A percentile compares a stretch with the other conserved stretches of the same genome.
Evolutionary conservation across 2,888 invertebrate genomes (phyloP).

Genomic region (Lochmaea capreae): DNA sequence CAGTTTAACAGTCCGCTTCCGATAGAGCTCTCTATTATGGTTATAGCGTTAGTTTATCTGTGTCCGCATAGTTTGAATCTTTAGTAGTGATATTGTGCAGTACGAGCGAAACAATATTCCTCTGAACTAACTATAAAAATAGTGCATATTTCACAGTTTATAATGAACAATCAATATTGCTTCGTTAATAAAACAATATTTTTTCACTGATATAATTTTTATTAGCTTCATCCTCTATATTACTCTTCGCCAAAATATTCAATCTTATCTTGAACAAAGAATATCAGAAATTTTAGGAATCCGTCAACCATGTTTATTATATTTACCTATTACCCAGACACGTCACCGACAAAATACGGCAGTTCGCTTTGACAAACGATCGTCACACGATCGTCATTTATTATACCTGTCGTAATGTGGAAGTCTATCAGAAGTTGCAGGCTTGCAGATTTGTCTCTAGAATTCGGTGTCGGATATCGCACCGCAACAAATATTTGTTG

Average conservation of each 20-base stretch:
- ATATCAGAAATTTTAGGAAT: neutral
- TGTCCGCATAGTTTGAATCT: conserved; percentile 1
- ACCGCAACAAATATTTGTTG: conserved; percentile 21
- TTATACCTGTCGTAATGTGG: conserved; percentile 60
- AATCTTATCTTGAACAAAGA: neutral
- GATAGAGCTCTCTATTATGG: neutral
- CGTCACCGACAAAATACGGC: conserved; percentile 38
- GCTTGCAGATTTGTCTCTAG: conserved; percentile 59
- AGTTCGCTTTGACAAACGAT: conserved; percentile 58
- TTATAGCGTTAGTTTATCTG: neutral
- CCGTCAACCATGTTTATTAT: conserved; percentile 32
- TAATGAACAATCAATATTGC: too few species aligned
- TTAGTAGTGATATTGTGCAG: neutral
- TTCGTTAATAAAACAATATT: too few species aligned
- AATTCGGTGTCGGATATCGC: conserved; percentile 56
- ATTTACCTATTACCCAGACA: conserved; percentile 28
- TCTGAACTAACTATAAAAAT: neutral
- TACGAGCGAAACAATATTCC: neutral
- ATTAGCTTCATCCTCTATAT: neutral
- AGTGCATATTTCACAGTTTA: too few species aligned
- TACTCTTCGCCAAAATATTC: neutral
- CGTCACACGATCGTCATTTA: conserved; percentile 55
- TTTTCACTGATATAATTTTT: neutral
- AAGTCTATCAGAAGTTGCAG: conserved; percentile 61
- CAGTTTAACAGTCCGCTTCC: neutral